Base-by-base conservation (phyloP, 1,140 invertebrate genomes). In the Leptopilina boulardi region DNA sequence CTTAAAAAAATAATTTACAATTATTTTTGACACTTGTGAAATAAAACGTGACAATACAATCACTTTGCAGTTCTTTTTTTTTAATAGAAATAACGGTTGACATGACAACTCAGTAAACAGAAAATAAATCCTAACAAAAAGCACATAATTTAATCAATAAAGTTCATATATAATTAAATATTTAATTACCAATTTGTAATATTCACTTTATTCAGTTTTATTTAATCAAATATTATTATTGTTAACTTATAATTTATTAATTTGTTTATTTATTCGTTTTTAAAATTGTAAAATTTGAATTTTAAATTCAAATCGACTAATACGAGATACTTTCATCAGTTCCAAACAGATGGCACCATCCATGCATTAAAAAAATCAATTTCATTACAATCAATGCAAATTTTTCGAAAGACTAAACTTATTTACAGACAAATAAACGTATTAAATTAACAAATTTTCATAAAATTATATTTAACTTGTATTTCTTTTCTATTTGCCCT, bases 61-160 rank as follows among this genome's bases (percentile, higher is more conserved):
- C 71, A 71, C 75, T 77, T 74, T 71, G 70, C 71, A 74, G 70
- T 77, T 80, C 75, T 75, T 75, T 74, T 74, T 54, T 38, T 38
- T 38, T 30, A 30, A 38, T 9, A 70, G 71, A 80, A 80, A 9
- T 47, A 15, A 15, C 15, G 21, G 71, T 73, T 51, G 42, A 15
- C 71, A 73, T 73, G 41, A 54, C 42, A 73, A 73, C 51, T 21
- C 10, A 30, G 26, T 66, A 66, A 66, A 66, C 59, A 66, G 26
- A 30, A 38, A 38, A 38, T 38, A 6, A 38, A 38, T 30, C n/a
- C 23, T 23, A 23, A 15, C 5, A 5, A 23, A 56, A 10, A 9
- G 19, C 6, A 10, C 9, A 44, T 2, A 44, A n/a, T 59, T 59
- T 15, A 59, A 30, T 30, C 56, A 26, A 59, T 59, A 59, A n/a